Base-by-base conservation (phyloP, 2,797 vertebrate species). In the Sarcoramphus papa region DNA sequence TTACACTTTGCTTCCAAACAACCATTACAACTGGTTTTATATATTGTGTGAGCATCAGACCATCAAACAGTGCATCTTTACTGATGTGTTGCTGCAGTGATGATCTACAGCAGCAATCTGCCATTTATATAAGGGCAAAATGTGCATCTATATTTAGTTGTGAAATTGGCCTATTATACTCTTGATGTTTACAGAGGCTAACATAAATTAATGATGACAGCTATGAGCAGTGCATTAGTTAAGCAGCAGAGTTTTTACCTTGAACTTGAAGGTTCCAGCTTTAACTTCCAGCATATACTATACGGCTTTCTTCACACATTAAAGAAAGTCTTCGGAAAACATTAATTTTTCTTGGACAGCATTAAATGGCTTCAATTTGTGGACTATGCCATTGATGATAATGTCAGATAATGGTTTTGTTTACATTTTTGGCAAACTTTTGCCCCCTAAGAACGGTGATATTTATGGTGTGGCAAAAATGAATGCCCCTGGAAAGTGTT, bases 121-220 rank as follows among this genome's bases (percentile, higher is more conserved):
- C 98, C 98, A 98, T 98, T 98, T 98, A 98, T 98, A 98, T 98
- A 98, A 98, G 98, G 98, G 98, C 98, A 98, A 98, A 98, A 98
- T 98, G 98, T 98, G 98, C 98, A 97, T 98, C 98, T 98, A 98
- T 99, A 98, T 98, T 99, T 98, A 98, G 98, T 98, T 98, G 98
- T 98, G 98, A 99, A 99, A 99, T 98, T 98, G 98, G 98, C 98
- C 98, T 98, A 98, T 98, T 98, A 98, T 98, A 98, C 98, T 98
- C 98, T 98, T 98, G 98, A 98, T 98, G 98, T 98, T 98, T 98
- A 98, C 98, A 98, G 98, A 98, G 98, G 98, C 98, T 98, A 98
- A 98, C 98, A 98, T 98, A 98, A 98, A 99, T 99, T 98, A 98
- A 98, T 98, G 98, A 98, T 98, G 98, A 98, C 98, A 98, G 98